phyloP scores from a whole-genome alignment of 2,888 invertebrate genomes.

The Leptodirus hochenwartii region DNA sequence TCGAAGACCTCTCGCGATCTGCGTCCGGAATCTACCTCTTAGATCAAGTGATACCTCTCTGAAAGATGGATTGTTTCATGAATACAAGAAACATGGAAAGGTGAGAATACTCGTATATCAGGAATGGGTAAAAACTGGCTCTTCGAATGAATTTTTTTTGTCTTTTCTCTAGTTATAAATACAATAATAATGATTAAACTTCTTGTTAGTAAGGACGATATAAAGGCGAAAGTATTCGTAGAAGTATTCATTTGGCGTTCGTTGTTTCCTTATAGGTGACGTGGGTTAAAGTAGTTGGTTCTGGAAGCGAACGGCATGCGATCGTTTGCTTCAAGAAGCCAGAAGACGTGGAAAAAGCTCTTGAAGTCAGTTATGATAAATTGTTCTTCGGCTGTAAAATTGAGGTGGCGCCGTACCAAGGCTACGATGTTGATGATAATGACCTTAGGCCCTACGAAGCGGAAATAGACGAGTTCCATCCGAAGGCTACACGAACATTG shows the following conservation, averaged over 20 bases:
- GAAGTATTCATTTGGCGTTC: background rate
- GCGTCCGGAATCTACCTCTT: slow-evolving; percentile 77
- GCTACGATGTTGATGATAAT: slow-evolving; percentile 68
- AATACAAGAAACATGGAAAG: slow-evolving; percentile 97
- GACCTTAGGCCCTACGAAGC: slow-evolving; percentile 81
- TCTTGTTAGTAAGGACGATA: background rate
- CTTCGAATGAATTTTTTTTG: too few relatives aligned
- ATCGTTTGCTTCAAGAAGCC: slow-evolving; percentile 93
- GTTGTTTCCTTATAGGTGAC: slow-evolving; percentile 11
- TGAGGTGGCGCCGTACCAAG: slow-evolving; percentile 86
- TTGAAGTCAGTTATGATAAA: slow-evolving; percentile 88
- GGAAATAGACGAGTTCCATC: slow-evolving; percentile 92
- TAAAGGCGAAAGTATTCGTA: background rate
- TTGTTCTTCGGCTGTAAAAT: slow-evolving; percentile 95
- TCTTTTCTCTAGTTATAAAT: too few relatives aligned
- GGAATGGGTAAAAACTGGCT: too few relatives aligned
- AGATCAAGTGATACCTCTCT: slow-evolving; percentile 85
- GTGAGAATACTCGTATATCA: too few relatives aligned
- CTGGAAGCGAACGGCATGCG: slow-evolving; percentile 81
- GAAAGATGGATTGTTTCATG: slow-evolving; percentile 94
- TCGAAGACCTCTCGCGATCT: slow-evolving; percentile 69
- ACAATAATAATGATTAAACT: too few relatives aligned
- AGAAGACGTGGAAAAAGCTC: slow-evolving; percentile 90
- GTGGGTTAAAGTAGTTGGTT: slow-evolving; percentile 51
- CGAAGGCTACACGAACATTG: slow-evolving; percentile 87